Evolutionary conservation across 2,888 invertebrate species (phyloP).

Genomic region (Thereva unica): DNA sequence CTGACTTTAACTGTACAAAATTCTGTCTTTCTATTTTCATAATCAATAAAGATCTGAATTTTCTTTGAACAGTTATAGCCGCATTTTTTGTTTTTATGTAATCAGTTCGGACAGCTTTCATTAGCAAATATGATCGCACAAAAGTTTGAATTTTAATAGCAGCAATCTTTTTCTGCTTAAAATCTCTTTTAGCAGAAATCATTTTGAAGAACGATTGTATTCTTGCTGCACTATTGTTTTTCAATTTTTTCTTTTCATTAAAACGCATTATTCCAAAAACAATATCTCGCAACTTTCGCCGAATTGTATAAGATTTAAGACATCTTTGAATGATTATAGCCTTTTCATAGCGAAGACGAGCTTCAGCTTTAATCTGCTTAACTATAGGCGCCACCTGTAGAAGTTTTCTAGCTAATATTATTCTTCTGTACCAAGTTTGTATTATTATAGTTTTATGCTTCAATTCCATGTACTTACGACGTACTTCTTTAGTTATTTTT

Average conservation of each 20-base stretch:
- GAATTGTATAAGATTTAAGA: conserved; percentile 51
- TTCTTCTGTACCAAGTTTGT: conserved; percentile 60
- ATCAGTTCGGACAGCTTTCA: conserved; percentile 44
- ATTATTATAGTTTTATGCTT: conserved; percentile 58
- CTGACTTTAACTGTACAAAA: conserved; percentile 44
- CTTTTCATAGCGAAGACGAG: conserved; percentile 46
- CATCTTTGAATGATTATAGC: conserved; percentile 43
- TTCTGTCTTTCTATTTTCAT: conserved; percentile 45
- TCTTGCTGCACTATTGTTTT: conserved; percentile 46
- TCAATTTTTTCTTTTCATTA: conserved; percentile 40
- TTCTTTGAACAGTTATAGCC: conserved; percentile 47
- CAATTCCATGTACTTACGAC: conserved; percentile 54
- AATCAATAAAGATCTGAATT: conserved; percentile 43
- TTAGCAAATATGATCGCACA: conserved; percentile 50
- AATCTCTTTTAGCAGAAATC: conserved; percentile 49
- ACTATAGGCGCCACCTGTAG: conserved; percentile 46
- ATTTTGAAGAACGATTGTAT: conserved; percentile 54
- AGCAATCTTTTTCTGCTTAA: conserved; percentile 47
- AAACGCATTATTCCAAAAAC: conserved; percentile 41
- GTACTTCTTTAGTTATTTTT: conserved; percentile 54
- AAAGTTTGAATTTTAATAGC: conserved; percentile 55
- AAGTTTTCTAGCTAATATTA: conserved; percentile 49
- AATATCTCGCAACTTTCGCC: conserved; percentile 56
- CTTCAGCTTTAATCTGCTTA: conserved; percentile 41
- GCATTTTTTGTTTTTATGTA: conserved; percentile 45